Conservation (phyloP, 2,888 invertebrate genomes). For the Polydrusus cervinus region DNA sequence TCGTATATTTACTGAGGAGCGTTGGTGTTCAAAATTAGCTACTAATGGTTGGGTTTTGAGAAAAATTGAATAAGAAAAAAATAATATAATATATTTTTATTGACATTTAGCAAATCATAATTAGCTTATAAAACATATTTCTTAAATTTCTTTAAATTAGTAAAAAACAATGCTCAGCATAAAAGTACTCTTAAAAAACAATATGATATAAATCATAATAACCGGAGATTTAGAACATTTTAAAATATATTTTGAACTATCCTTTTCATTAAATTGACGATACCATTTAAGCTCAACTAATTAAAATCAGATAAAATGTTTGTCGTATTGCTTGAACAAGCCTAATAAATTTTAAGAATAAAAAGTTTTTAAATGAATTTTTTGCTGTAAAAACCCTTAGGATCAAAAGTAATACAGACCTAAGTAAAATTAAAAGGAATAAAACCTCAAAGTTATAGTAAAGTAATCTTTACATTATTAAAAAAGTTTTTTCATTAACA, state of each 20-base stretch:
- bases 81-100: too few relatives aligned
- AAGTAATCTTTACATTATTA: slow-evolving; percentile 12
- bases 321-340: neutral
- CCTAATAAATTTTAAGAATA: neutral
- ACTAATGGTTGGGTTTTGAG: neutral
- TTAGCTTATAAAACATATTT: too few relatives aligned
- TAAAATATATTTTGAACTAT: too few relatives aligned
- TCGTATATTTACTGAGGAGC: neutral
- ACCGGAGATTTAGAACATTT: too few relatives aligned
- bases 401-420: neutral
- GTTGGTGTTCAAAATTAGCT: neutral
- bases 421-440: neutral
- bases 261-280: too few relatives aligned
- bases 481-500: slow-evolving; percentile 19
- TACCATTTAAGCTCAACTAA: too few relatives aligned
- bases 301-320: too few relatives aligned
- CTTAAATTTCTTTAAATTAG: too few relatives aligned
- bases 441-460: slow-evolving; percentile 8
- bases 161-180: too few relatives aligned
- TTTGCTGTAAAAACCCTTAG: neutral
- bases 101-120: too few relatives aligned
- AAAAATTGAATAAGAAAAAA: neutral
- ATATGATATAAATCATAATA: too few relatives aligned
- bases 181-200: too few relatives aligned
- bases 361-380: neutral